phyloP scores from a whole-genome alignment of 92 coral and sea anemone genomes.

The Phenganax stokvisi region DNA sequence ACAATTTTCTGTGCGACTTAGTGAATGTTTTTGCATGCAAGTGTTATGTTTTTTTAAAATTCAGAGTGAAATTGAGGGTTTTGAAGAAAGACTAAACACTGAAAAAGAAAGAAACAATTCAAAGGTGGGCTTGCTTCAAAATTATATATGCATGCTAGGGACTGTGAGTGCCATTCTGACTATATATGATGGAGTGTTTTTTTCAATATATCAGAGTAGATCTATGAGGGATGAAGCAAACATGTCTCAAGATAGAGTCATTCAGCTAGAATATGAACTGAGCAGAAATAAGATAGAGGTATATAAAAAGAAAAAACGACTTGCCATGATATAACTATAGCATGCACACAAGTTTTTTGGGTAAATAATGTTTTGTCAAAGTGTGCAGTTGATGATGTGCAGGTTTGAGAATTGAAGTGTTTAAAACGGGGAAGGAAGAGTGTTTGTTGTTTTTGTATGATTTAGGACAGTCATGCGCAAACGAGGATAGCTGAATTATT shows the following conservation, averaged over 20 bases:
- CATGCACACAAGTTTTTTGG: background rate
- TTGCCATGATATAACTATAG: background rate
- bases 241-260: constrained; percentile 24
- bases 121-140: constrained; percentile 66
- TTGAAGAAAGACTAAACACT: constrained; percentile 85
- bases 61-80: constrained; percentile 81
- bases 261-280: constrained; percentile 41
- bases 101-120: constrained; percentile 72
- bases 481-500: constrained; percentile 47
- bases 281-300: constrained; percentile 48
- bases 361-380: background rate
- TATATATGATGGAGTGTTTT: background rate
- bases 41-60: background rate
- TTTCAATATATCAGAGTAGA: constrained; percentile 23
- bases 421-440: background rate
- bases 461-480: constrained; percentile 49
- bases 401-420: background rate
- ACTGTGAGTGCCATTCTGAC: too few species aligned
- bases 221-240: constrained; percentile 27
- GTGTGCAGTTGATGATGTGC: background rate
- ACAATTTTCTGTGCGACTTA: too few species aligned
- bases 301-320: background rate
- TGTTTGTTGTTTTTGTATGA: background rate
- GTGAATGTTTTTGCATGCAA: background rate
- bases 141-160: background rate